Conservation (phyloP, 2,797 vertebrate genomes). For the Enteromius argenteus region DNA sequence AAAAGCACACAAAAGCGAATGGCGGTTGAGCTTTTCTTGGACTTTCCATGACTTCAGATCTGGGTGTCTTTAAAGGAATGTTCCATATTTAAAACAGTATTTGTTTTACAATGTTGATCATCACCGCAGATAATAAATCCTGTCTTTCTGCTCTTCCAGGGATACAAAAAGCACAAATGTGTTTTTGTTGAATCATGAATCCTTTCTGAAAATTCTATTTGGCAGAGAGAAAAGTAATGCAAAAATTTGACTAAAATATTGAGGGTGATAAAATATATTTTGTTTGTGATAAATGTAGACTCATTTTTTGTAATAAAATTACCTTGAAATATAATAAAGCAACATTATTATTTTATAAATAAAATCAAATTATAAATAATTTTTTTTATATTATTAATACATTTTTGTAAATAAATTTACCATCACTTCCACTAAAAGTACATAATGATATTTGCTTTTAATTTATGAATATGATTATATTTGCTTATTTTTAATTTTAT, state of each 20-base stretch:
- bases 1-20: slow-evolving; percentile 38
- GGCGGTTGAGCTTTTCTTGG: slow-evolving; percentile 46
- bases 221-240: not conserved
- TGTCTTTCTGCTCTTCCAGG: not conserved
- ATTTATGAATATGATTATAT: not conserved
- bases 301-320: too few relatives aligned
- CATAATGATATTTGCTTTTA: not conserved
- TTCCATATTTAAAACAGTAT: slow-evolving; percentile 8
- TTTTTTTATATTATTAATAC: not conserved
- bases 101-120: not conserved
- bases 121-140: not conserved
- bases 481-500: not conserved
- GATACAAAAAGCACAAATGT: not conserved
- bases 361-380: not conserved
- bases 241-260: not conserved
- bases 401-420: not conserved
- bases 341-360: not conserved
- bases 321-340: not conserved
- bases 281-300: too few relatives aligned
- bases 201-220: not conserved
- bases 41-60: slow-evolving; percentile 45
- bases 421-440: not conserved
- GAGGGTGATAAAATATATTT: not conserved
- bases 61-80: slow-evolving; percentile 25
- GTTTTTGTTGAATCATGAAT: not conserved